Evolutionary conservation across 1,140 invertebrate genomes (phyloP).

Genomic region (Drosophila sechellia): DNA sequence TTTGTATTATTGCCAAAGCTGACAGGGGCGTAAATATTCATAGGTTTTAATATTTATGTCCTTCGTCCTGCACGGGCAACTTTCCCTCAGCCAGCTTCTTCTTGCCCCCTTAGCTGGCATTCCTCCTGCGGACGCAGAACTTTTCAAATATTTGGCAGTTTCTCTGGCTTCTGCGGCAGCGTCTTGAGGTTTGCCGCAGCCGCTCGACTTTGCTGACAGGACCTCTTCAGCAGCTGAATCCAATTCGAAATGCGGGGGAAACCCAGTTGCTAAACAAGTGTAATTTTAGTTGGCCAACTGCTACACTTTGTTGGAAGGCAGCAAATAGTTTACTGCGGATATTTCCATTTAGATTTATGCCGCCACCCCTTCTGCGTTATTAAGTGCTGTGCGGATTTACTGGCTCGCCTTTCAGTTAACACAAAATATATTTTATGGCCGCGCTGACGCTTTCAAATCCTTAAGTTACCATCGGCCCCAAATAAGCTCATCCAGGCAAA

Average conservation of each 20-base stretch:
- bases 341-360: conserved; percentile 41
- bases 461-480: conserved; percentile 16
- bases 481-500: conserved; percentile 39
- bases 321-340: conserved; percentile 43
- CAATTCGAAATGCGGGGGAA: background rate
- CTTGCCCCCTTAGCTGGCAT: conserved; percentile 56
- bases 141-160: conserved; percentile 81
- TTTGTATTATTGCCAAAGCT: conserved; percentile 57
- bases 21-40: conserved; percentile 67
- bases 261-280: conserved; percentile 15
- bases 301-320: conserved; percentile 13
- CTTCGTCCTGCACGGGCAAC: conserved; percentile 45
- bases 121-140: conserved; percentile 49
- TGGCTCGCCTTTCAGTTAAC: conserved; percentile 37
- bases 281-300: conserved; percentile 37
- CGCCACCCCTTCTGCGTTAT: conserved; percentile 22
- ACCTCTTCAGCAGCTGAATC: conserved; percentile 2
- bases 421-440: conserved; percentile 57
- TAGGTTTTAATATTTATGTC: conserved; percentile 64
- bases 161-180: conserved; percentile 54
- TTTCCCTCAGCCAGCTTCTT: conserved; percentile 26
- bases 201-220: conserved; percentile 33
- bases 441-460: conserved; percentile 39
- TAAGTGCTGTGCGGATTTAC: conserved; percentile 12
- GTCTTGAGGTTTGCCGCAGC: conserved; percentile 70